Evolutionary conservation across 2,888 invertebrate species (phyloP).

Genomic region (Phalera bucephala): DNA sequence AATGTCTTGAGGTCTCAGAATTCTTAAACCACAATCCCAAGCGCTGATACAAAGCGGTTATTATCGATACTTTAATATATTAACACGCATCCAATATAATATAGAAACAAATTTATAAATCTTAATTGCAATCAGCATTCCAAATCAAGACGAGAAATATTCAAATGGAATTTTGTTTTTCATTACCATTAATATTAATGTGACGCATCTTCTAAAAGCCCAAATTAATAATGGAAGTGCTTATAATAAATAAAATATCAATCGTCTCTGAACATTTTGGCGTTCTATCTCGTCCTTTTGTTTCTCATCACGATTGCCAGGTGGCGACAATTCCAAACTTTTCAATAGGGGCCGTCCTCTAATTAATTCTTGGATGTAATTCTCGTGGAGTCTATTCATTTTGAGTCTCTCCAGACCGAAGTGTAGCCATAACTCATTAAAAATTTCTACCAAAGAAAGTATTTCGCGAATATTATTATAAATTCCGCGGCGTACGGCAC

Average conservation of each 20-base stretch:
- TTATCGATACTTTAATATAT: too few species aligned
- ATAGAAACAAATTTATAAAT: too few species aligned
- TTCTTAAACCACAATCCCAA: too few species aligned
- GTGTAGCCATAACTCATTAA: conserved; percentile 51
- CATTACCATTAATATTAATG: conserved; percentile 27
- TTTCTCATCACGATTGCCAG: conserved; percentile 51
- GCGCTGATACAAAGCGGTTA: too few species aligned
- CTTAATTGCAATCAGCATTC: neutral
- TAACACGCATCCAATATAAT: too few species aligned
- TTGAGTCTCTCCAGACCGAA: conserved; percentile 34
- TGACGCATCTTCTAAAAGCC: conserved; percentile 6
- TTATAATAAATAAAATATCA: conserved; percentile 43
- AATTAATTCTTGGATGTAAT: conserved; percentile 62
- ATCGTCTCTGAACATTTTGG: conserved; percentile 39
- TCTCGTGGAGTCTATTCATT: conserved; percentile 43
- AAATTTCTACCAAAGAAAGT: conserved; percentile 44
- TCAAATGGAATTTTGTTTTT: conserved; percentile 23
- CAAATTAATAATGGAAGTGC: conserved; percentile 45
- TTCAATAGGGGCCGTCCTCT: conserved; percentile 49
- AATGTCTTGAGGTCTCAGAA: too few species aligned
- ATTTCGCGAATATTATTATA: conserved; percentile 43
- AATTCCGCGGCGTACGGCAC: conserved; percentile 32
- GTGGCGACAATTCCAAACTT: conserved; percentile 59
- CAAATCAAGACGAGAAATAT: conserved; percentile 21
- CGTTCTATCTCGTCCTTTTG: conserved; percentile 41